These are phyloP conservation scores for Agrotis puta DNA, from an alignment of 2,888 invertebrate species.

Conservation along the genomic window DNA sequence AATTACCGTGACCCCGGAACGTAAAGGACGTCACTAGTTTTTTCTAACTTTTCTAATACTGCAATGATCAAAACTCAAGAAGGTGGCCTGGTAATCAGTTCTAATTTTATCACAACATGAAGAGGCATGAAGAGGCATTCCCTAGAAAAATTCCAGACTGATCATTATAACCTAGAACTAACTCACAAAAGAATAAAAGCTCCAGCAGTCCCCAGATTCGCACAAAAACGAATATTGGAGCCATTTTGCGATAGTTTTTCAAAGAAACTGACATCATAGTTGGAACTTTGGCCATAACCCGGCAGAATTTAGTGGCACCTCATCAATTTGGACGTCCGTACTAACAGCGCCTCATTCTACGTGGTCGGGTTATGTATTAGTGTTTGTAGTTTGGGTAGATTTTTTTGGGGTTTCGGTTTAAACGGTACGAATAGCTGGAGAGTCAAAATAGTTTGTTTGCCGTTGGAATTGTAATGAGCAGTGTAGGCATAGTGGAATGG, in stretches of 20 bases:
- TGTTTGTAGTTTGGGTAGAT: slow-evolving; percentile 43
- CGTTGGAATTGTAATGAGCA: background rate
- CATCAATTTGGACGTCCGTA: slow-evolving; percentile 58
- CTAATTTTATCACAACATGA: no score
- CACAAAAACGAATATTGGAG: slow-evolving; percentile 48
- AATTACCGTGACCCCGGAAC: no score
- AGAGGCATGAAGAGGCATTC: no score
- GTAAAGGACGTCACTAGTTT: no score
- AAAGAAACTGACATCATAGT: slow-evolving; percentile 58
- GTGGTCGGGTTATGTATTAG: slow-evolving; percentile 64
- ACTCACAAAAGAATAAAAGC: slow-evolving; percentile 15
- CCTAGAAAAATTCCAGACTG: background rate
- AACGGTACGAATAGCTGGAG: background rate
- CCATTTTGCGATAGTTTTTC: slow-evolving; percentile 54
- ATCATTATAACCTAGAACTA: background rate
- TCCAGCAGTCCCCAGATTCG: background rate
- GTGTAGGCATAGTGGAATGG: background rate
- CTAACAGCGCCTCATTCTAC: slow-evolving; percentile 55
- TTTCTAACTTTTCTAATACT: no score
- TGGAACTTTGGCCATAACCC: slow-evolving; percentile 64
- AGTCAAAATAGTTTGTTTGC: background rate
- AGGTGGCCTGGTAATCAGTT: no score
- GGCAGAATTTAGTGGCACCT: slow-evolving; percentile 64
- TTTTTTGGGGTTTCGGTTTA: slow-evolving; percentile 16
- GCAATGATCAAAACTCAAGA: no score